Percentiles rank a stretch among this genome's conserved stretches.
These are phyloP conservation scores for Stichopus horrens DNA, from an alignment of 53 echinoderm and acorn worm genomes.

Conservation along the genomic window DNA sequence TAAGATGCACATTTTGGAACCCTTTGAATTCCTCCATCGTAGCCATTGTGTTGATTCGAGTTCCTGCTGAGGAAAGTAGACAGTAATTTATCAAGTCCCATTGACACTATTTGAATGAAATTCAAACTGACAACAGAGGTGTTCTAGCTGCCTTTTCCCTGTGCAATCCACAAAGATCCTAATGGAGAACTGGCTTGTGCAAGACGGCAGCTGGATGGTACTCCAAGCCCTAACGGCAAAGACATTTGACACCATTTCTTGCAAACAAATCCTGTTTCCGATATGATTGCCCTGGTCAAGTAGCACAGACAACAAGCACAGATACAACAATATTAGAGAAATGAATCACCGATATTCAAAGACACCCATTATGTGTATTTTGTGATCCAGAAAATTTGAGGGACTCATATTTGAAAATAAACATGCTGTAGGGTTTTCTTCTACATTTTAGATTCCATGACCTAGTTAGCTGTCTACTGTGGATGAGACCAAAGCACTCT, in stretches of 20 bases:
- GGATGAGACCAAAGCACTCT: too few species aligned
- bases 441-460: too few species aligned
- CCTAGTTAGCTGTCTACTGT: too few species aligned
- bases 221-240: background rate
- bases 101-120: constrained; percentile 9
- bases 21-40: background rate
- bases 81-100: constrained; percentile 32
- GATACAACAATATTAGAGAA: too few species aligned
- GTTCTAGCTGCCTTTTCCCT: background rate
- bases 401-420: too few species aligned
- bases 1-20: background rate
- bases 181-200: background rate
- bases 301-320: background rate
- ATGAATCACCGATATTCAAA: too few species aligned
- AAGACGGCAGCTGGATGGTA: background rate
- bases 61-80: constrained; percentile 12
- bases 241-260: constrained; percentile 11
- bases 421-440: too few species aligned
- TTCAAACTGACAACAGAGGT: constrained; percentile 4
- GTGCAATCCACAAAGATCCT: background rate
- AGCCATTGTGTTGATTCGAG: background rate
- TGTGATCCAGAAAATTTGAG: too few species aligned
- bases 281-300: background rate
- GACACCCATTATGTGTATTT: too few species aligned
- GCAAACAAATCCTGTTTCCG: background rate